Base-by-base conservation (phyloP, 1,140 invertebrate genomes). In the Battus philenor region DNA sequence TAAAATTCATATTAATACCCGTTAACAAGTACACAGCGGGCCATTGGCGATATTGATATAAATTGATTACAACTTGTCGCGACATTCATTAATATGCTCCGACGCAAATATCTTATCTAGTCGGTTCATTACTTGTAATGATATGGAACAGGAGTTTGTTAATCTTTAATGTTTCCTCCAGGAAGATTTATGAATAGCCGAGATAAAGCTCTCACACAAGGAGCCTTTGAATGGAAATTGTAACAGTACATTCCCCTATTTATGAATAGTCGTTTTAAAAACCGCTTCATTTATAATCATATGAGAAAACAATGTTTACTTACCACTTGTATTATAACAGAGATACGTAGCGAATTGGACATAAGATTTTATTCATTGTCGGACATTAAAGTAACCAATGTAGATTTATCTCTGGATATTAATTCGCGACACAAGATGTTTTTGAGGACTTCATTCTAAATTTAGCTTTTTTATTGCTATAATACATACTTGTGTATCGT, bases 11-110 rank as follows among this genome's bases (percentile, higher is more conserved):
- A 73, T 81, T 77, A 78, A 73, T 65, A 60, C 59, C 51, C 50
- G 54, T 72, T 73, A 82, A 80, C 74, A 77, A 77, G 69, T 67
- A 73, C 69, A 68, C 65, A 66, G 48, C 59, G 59, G 57, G 39
- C 74, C 63, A 78, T 75, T 80, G 76, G 69, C 68, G 67, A 75
- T 81, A 81, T 81, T 84, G 77, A 84, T 81, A 84, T 78, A 80
- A 81, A 84, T 84, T 81, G 80, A 81, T 84, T 72, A 73, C 58
- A 61, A 71, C 59, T 76, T 62, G 68, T 78, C 64, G 65, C 68
- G 69, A 76, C 72, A 69, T 59, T 71, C 72, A 78, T 76, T 79
- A 76, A 74, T 74, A 76, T 76, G 64, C 53, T 57, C 49, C 22
- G 64, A 71, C 54, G 72, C 70, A 68, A 75, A 80, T 82, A 75